phyloP scores from a whole-genome alignment of 2,888 invertebrate species.

The Acanthacorydalis orientalis region DNA sequence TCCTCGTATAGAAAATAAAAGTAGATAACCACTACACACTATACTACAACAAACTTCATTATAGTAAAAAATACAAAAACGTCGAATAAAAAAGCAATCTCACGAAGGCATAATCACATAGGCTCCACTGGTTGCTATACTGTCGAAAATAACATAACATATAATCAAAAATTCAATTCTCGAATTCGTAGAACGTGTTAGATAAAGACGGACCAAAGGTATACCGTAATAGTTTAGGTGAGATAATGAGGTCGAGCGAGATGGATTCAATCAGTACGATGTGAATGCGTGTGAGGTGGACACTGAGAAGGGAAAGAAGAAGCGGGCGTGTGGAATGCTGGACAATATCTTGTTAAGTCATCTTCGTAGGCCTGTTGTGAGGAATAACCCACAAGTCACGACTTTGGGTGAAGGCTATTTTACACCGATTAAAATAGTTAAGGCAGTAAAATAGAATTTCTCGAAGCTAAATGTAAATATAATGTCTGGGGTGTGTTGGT shows the following conservation, averaged over 20 bases:
- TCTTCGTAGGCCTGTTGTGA: slow-evolving; percentile 13
- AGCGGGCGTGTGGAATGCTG: slow-evolving; percentile 5
- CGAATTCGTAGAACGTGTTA: background rate
- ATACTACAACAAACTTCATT: too few relatives aligned
- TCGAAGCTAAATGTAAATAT: background rate
- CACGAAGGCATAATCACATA: too few relatives aligned
- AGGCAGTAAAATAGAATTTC: too few relatives aligned
- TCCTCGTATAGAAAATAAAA: too few relatives aligned
- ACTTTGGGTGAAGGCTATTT: slow-evolving; percentile 16
- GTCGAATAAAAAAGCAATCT: too few relatives aligned
- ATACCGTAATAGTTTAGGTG: slow-evolving; percentile 22
- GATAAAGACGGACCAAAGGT: background rate
- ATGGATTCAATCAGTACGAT: slow-evolving; percentile 5
- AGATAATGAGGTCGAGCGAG: slow-evolving; percentile 25
- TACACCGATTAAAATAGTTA: slow-evolving; percentile 12
- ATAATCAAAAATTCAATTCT: background rate
- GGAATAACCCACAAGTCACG: slow-evolving; percentile 12
- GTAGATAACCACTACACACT: too few relatives aligned
- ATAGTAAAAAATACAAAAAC: too few relatives aligned
- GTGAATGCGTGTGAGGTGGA: slow-evolving; percentile 16
- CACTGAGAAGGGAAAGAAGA: slow-evolving; percentile 23
- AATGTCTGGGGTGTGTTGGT: too few relatives aligned
- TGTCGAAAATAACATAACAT: background rate
- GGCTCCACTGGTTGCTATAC: too few relatives aligned
- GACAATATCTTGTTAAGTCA: slow-evolving; percentile 28